phyloP scores from a whole-genome alignment of 2,113 vertebrate species.

The Columba livia region DNA sequence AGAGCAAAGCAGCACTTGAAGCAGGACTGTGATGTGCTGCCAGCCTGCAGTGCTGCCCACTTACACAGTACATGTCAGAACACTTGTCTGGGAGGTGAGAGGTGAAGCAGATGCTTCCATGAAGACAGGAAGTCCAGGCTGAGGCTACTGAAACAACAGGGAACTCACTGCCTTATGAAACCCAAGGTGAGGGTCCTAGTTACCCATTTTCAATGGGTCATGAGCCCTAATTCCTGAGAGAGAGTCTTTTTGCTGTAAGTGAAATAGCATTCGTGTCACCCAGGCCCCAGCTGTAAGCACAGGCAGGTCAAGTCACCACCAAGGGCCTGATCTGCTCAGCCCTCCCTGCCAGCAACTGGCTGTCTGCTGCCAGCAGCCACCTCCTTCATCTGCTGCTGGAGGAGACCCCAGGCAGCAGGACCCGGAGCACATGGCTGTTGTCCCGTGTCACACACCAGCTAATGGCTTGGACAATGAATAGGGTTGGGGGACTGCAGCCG shows the following conservation, averaged over 20 bases:
- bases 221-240: not conserved
- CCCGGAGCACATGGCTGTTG: too few species aligned
- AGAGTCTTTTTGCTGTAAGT: not conserved
- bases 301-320: not conserved
- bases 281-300: not conserved
- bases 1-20: not conserved
- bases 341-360: not conserved
- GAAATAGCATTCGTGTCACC: not conserved
- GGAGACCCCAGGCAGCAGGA: not conserved
- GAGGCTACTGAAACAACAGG: not conserved
- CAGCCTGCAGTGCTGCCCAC: not conserved
- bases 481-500: not conserved
- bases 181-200: not conserved
- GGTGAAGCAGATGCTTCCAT: not conserved
- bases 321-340: not conserved
- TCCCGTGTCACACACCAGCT: accelerated
- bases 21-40: not conserved
- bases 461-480: too few species aligned
- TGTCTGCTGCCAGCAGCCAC: not conserved
- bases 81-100: not conserved
- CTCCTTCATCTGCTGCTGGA: not conserved
- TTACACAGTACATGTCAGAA: not conserved
- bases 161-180: not conserved
- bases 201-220: not conserved
- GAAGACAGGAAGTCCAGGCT: not conserved